These are phyloP conservation scores for Clarias laeviceps DNA, from an alignment of 2,797 vertebrate species.

Conservation along the genomic window DNA sequence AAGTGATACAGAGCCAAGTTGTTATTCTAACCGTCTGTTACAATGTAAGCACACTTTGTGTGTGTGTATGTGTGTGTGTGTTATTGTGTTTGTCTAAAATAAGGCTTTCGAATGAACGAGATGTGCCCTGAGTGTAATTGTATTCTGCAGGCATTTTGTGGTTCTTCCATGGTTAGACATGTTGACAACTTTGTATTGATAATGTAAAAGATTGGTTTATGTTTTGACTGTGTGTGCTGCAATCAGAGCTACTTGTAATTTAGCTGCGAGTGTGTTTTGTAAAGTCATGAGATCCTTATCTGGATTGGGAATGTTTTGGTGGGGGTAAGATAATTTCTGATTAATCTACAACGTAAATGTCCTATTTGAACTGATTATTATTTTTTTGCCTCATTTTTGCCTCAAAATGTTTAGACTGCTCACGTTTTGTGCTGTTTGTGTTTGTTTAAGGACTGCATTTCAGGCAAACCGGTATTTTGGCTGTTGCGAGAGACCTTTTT, in stretches of 20 bases:
- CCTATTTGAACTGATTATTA: background rate
- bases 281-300: background rate
- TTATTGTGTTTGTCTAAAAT: slow-evolving; percentile 16
- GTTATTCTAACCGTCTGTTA: slow-evolving; percentile 18
- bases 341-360: background rate
- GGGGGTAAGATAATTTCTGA: background rate
- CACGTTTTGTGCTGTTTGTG: background rate
- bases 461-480: background rate
- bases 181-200: background rate
- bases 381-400: background rate
- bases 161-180: background rate
- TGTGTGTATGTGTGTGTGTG: background rate
- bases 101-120: background rate
- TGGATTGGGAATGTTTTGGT: background rate
- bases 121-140: background rate
- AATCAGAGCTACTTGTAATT: background rate
- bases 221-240: background rate
- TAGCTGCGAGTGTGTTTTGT: background rate
- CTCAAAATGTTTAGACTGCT: background rate
- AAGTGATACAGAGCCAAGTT: slow-evolving; percentile 20
- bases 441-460: background rate
- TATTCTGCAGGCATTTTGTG: slow-evolving; percentile 14
- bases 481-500: background rate
- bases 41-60: slow-evolving; percentile 22
- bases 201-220: background rate